Percentiles rank a stretch among this genome's conserved stretches.
Evolutionary conservation across 2,113 vertebrate genomes (phyloP).

Genomic region (Myanophis thanlyinensis): DNA sequence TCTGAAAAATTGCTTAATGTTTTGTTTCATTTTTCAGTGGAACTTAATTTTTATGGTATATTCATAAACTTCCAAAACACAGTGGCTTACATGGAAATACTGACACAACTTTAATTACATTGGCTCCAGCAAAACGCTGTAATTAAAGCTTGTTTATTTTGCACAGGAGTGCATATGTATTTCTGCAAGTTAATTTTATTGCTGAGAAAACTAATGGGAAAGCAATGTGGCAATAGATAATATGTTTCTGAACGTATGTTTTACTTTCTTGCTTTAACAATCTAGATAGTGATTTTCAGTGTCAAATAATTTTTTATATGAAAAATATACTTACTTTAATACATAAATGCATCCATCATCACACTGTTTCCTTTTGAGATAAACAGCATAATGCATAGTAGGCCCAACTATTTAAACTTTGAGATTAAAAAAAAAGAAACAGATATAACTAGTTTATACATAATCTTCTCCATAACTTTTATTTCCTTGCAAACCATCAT

Average conservation of each 20-base stretch:
- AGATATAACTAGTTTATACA: too few species aligned
- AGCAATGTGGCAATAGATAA: slow-evolving; percentile 73
- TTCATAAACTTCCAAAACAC: slow-evolving; percentile 70
- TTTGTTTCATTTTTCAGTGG: slow-evolving; percentile 74
- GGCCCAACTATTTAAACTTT: too few species aligned
- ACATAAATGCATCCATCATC: too few species aligned
- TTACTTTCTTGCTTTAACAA: slow-evolving; percentile 54
- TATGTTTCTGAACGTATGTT: slow-evolving; percentile 58
- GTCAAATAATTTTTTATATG: slow-evolving; percentile 55
- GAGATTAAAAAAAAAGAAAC: too few species aligned
- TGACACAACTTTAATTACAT: slow-evolving; percentile 74
- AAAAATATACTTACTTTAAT: background rate
- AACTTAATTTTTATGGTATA: slow-evolving; percentile 71
- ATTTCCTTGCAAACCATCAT: too few species aligned
- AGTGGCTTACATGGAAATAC: slow-evolving; percentile 73
- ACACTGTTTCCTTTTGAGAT: too few species aligned
- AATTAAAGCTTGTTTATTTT: slow-evolving; percentile 73
- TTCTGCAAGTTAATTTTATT: slow-evolving; percentile 58
- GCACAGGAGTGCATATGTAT: slow-evolving; percentile 20
- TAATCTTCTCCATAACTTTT: too few species aligned
- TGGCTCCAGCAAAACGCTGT: slow-evolving; percentile 70
- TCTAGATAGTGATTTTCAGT: slow-evolving; percentile 55
- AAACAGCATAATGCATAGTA: too few species aligned
- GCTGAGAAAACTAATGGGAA: slow-evolving; percentile 72
- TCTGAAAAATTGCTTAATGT: slow-evolving; percentile 62